Evolutionary conservation across 2,888 invertebrate species (phyloP).

Genomic region (Lydus trimaculatus): DNA sequence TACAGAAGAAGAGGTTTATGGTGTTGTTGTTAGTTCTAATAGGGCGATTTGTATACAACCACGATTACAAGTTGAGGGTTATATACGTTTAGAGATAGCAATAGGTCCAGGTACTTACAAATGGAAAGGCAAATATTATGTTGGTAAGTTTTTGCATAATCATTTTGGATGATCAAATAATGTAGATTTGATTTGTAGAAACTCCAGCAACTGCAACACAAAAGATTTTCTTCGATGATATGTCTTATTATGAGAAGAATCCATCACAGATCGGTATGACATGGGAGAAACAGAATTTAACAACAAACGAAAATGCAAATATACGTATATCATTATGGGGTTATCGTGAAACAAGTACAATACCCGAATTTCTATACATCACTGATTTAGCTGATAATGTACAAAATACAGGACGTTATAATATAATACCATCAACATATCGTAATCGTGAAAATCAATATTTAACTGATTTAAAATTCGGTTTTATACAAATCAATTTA

Average conservation of each 20-base stretch:
- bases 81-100: conserved; percentile 85
- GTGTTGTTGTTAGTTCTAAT: conserved; percentile 79
- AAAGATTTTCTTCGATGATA: conserved; percentile 81
- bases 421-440: conserved; percentile 77
- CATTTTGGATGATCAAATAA: background rate
- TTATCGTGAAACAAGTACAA: conserved; percentile 83
- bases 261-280: conserved; percentile 79
- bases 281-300: conserved; percentile 88
- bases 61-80: conserved; percentile 84
- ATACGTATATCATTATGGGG: conserved; percentile 89
- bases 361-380: conserved; percentile 83
- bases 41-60: conserved; percentile 92
- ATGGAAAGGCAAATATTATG: conserved; percentile 90
- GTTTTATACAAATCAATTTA: conserved; percentile 86
- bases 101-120: conserved; percentile 83
- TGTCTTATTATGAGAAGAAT: conserved; percentile 74
- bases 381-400: conserved; percentile 71
- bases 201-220: conserved; percentile 88
- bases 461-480: conserved; percentile 80
- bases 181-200: conserved; percentile 64
- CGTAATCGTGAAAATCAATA: conserved; percentile 73
- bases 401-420: conserved; percentile 68
- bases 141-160: conserved; percentile 69
- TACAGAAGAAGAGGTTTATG: conserved; percentile 75
- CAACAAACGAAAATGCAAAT: conserved; percentile 77